These are phyloP conservation scores for Thera obeliscata DNA, from an alignment of 2,888 invertebrate species.

Conservation along the genomic window DNA sequence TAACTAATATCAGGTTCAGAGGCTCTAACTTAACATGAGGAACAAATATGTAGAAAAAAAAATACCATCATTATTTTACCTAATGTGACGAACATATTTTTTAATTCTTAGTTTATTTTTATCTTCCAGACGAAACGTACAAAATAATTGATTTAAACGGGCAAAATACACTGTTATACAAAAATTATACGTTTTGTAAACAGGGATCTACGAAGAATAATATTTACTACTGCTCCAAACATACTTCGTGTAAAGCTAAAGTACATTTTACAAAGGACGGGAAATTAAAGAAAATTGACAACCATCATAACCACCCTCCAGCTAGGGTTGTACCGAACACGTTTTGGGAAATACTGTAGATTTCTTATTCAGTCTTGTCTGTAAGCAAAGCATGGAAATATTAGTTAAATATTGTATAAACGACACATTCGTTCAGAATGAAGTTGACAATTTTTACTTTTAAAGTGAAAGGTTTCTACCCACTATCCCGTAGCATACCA, in stretches of 20 bases:
- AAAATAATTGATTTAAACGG: slow-evolving; percentile 25
- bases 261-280: slow-evolving; percentile 36
- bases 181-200: slow-evolving; percentile 40
- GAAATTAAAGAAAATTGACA: slow-evolving; percentile 18
- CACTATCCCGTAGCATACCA: too few species aligned
- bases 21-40: too few species aligned
- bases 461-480: too few species aligned
- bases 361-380: neutral
- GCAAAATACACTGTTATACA: slow-evolving; percentile 28
- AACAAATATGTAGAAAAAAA: too few species aligned
- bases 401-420: too few species aligned
- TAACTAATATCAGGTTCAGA: too few species aligned
- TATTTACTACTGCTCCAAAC: slow-evolving; percentile 43
- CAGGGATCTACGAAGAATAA: slow-evolving; percentile 7
- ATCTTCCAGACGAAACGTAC: slow-evolving; percentile 17
- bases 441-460: too few species aligned
- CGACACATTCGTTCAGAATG: too few species aligned
- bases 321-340: slow-evolving; percentile 21
- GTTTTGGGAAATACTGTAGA: slow-evolving; percentile 21
- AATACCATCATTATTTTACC: too few species aligned
- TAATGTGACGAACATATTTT: neutral
- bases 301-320: slow-evolving; percentile 37
- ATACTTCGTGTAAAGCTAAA: slow-evolving; percentile 37
- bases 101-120: neutral
- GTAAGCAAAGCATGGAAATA: too few species aligned